phyloP scores from a whole-genome alignment of 2,113 vertebrate species.

The Cryptomyrus ogoouensis region DNA sequence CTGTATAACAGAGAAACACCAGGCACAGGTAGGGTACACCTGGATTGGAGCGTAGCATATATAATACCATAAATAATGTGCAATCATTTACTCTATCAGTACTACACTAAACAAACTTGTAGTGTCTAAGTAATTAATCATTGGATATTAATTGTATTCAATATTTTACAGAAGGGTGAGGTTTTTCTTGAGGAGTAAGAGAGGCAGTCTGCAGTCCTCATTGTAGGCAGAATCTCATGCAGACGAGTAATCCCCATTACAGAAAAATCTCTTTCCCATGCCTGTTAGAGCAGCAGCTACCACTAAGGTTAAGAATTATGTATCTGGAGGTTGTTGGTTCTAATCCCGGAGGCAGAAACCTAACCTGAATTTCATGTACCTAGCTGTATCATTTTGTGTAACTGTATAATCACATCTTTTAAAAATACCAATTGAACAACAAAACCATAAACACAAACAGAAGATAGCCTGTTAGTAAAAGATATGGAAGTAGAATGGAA shows the following conservation, averaged over 20 bases:
- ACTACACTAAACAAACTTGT: not conserved
- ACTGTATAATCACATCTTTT: not conserved
- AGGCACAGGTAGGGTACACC: not conserved
- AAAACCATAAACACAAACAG: not conserved
- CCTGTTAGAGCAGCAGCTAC: not conserved
- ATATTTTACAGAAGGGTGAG: not conserved
- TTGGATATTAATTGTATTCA: not conserved
- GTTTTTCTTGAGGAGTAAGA: not conserved
- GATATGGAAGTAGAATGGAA: not conserved
- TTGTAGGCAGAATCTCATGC: not conserved
- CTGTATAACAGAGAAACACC: not conserved
- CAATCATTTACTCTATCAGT: not conserved
- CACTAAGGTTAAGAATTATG: not conserved
- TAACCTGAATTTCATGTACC: not conserved
- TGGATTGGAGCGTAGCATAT: not conserved
- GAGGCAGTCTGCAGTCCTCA: not conserved
- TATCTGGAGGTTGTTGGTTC: not conserved
- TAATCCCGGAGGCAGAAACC: not conserved
- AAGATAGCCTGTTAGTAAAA: not conserved
- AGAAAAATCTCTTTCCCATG: not conserved
- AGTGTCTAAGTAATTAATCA: not conserved
- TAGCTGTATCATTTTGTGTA: not conserved
- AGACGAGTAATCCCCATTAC: not conserved
- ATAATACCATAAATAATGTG: not conserved
- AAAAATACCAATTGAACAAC: not conserved